Evolutionary conservation across 2,888 invertebrate species (phyloP).

Genomic region (Euclidia mi): DNA sequence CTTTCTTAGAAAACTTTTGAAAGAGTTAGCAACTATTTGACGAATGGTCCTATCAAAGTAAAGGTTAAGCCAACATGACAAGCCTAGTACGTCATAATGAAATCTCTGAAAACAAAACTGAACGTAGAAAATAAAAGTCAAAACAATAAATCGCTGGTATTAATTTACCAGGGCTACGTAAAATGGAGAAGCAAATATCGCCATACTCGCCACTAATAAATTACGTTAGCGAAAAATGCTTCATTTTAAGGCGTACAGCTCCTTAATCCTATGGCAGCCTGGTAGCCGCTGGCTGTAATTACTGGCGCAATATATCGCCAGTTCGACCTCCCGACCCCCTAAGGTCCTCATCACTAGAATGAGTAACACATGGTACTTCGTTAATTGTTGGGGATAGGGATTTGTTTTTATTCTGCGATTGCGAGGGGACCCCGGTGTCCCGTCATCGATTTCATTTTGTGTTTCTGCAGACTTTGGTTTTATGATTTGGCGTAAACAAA

Average conservation of each 20-base stretch:
- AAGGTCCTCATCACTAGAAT: constrained; percentile 77
- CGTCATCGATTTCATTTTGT: constrained; percentile 55
- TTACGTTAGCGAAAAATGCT: constrained; percentile 74
- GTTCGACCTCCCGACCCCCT: constrained; percentile 62
- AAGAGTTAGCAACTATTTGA: too few relatives aligned
- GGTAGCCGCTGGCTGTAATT: constrained; percentile 83
- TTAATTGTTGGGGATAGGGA: constrained; percentile 81
- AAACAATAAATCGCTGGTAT: constrained; percentile 53
- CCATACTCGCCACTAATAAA: constrained; percentile 69
- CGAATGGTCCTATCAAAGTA: too few relatives aligned
- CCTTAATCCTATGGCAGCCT: constrained; percentile 81
- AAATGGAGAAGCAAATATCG: constrained; percentile 67
- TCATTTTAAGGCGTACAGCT: constrained; percentile 81
- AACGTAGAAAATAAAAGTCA: constrained; percentile 30
- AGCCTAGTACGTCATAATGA: too few relatives aligned
- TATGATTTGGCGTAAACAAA: constrained; percentile 28
- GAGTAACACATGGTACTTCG: constrained; percentile 85
- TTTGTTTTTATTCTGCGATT: constrained; percentile 82
- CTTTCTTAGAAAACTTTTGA: too few relatives aligned
- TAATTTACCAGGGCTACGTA: constrained; percentile 63
- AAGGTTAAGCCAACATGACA: too few relatives aligned
- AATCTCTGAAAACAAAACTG: too few relatives aligned
- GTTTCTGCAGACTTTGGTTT: constrained; percentile 33
- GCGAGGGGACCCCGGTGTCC: constrained; percentile 59
- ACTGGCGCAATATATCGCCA: constrained; percentile 82